Conservation (phyloP, 2,888 invertebrate genomes). For the Andrena dorsata region DNA sequence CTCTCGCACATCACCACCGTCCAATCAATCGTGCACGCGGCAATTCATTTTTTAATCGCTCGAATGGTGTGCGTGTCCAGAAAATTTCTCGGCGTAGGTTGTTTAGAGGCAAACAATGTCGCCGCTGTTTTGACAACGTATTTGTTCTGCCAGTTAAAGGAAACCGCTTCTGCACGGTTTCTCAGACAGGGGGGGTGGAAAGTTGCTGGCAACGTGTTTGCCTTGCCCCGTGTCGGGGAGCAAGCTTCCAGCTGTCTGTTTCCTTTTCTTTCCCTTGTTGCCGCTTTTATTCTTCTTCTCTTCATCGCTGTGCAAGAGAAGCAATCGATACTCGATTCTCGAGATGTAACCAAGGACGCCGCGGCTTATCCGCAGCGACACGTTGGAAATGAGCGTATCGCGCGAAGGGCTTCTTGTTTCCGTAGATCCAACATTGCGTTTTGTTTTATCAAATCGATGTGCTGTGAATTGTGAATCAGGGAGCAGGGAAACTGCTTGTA, state of each 20-base stretch:
- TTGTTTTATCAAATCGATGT: not conserved
- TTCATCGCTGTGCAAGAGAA: constrained; percentile 48
- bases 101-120: not conserved
- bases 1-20: not conserved
- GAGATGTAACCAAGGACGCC: constrained; percentile 67
- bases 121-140: constrained; percentile 11
- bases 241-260: constrained; percentile 16
- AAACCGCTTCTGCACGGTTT: not conserved
- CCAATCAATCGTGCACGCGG: not conserved
- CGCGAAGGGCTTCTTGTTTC: not conserved
- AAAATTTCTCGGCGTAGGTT: not conserved
- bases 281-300: constrained; percentile 5
- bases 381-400: constrained; percentile 54
- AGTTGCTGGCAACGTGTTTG: constrained; percentile 34
- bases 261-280: constrained; percentile 37
- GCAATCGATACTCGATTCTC: constrained; percentile 68
- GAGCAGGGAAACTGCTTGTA: too few species aligned
- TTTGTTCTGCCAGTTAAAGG: not conserved
- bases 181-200: not conserved
- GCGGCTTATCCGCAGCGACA: constrained; percentile 66
- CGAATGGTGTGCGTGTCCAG: not conserved
- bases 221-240: constrained; percentile 3
- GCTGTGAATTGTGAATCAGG: not conserved
- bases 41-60: not conserved
- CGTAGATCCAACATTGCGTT: too few species aligned